phyloP scores from a whole-genome alignment of 2,888 invertebrate genomes.

The Perithous albicinctus region DNA sequence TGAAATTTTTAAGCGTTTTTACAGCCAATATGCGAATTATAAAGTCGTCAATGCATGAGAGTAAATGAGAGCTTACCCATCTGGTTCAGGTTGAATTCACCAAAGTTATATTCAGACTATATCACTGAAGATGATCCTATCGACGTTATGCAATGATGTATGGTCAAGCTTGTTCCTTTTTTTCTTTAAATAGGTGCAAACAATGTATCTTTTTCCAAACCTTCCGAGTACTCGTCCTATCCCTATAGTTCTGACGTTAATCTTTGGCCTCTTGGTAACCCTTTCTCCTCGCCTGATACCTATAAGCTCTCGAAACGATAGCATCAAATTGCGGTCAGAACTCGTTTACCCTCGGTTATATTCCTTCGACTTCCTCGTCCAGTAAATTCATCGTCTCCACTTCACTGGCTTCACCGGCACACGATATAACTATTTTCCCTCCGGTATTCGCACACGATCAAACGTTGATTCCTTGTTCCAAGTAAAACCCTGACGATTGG shows the following conservation, averaged over 20 bases:
- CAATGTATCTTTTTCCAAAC: slow-evolving; percentile 32
- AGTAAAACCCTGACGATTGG: slow-evolving; percentile 51
- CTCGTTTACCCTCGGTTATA: slow-evolving; percentile 59
- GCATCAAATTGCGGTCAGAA: slow-evolving; percentile 61
- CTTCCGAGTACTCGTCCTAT: slow-evolving; percentile 5
- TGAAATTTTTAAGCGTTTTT: slow-evolving; percentile 34
- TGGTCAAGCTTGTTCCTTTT: slow-evolving; percentile 57
- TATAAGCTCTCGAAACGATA: slow-evolving; percentile 53
- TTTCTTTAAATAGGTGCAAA: slow-evolving; percentile 60
- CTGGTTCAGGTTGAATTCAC: slow-evolving; percentile 27
- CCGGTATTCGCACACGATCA: slow-evolving; percentile 37
- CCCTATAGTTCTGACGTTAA: slow-evolving; percentile 10
- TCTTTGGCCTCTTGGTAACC: slow-evolving; percentile 43
- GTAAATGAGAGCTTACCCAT: neutral
- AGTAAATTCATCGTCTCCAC: neutral
- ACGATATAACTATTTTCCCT: slow-evolving; percentile 62
- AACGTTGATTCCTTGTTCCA: slow-evolving; percentile 64
- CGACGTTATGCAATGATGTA: slow-evolving; percentile 3
- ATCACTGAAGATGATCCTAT: slow-evolving; percentile 39
- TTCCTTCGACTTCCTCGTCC: slow-evolving; percentile 52
- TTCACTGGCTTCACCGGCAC: slow-evolving; percentile 16
- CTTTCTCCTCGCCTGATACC: slow-evolving; percentile 31
- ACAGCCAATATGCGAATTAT: slow-evolving; percentile 28
- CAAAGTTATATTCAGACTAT: slow-evolving; percentile 38
- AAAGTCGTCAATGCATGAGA: slow-evolving; percentile 28